Base-by-base conservation (phyloP, 2,888 invertebrate genomes). In the Heliothis peltigera region DNA sequence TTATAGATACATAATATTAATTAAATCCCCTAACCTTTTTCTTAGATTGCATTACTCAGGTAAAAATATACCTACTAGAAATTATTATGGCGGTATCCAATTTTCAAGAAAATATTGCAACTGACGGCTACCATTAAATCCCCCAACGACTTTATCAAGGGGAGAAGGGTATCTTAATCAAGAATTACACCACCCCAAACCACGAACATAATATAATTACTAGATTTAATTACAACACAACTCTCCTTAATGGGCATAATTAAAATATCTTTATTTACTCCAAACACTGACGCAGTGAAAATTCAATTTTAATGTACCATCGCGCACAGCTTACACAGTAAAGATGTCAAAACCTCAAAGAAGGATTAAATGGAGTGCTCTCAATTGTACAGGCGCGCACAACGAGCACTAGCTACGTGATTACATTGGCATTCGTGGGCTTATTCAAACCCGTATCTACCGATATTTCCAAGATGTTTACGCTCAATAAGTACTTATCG, bases 311-410 rank as follows among this genome's bases (percentile, higher is more conserved):
- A 47, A 59, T 52, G 53, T 75, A 75, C 51, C 49, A 48, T 61
- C 59, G 59, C 56, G 39, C 28, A 59, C 48, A 70, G 64, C 55
- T 35, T 42, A 67, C 35, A 21, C 44, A 35, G 44, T 55, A 62
- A 63, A 68, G 44, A 77, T 67, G 58, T 64, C 71, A 72, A 65
- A 75, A 73, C 74, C 75, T 46, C 77, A 73, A 73, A 72, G 63
- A 63, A 62, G 64, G 68, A 68, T 77, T 69, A 72, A 66, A 61
- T 35, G 17, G 19, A 25, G 49, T 42, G 42, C 43, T 53, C 15
- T 4, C 10, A 44, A 59, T 32, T 21, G 74, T 66, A 73, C 58
- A 69, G 39, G 44, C 65, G 69, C 18, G 52, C 32, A 49, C 77
- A 76, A 12, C 21, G 39, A 19, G 47, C 46, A 42, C 10, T 61